Conservation (phyloP, 2,888 invertebrate genomes). For the Neria commutata region DNA sequence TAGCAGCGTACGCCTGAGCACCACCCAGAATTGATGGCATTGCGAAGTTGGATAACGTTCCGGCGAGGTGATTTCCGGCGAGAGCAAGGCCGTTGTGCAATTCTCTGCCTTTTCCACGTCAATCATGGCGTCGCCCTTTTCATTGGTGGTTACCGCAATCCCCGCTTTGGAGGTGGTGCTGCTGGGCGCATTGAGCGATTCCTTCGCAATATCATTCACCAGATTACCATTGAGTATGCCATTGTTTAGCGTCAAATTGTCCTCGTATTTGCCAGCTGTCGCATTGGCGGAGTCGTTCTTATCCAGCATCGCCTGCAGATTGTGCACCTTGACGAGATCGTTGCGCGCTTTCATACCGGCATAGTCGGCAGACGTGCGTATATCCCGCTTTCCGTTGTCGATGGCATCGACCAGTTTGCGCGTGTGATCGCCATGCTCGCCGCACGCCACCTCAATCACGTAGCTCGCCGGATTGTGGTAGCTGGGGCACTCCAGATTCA, state of each 20-base stretch:
- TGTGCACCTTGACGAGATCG: slow-evolving; percentile 66
- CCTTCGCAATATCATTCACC: slow-evolving; percentile 68
- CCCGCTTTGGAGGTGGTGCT: slow-evolving; percentile 1
- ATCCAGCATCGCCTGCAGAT: slow-evolving; percentile 61
- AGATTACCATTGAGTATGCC: slow-evolving; percentile 65
- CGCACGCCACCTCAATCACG: slow-evolving; percentile 95
- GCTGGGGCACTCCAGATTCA: slow-evolving; percentile 88
- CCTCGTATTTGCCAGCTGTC: slow-evolving; percentile 52
- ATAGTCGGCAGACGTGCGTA: slow-evolving; percentile 75
- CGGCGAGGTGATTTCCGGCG: slow-evolving; percentile 70
- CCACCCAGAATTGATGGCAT: slow-evolving; percentile 83
- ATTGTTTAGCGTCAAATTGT: slow-evolving; percentile 57
- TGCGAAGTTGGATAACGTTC: slow-evolving; percentile 84
- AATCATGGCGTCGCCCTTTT: slow-evolving; percentile 58
- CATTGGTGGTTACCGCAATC: slow-evolving; percentile 48
- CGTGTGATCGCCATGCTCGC: slow-evolving; percentile 93
- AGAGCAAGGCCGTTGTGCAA: slow-evolving; percentile 72
- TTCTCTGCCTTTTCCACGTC: slow-evolving; percentile 71
- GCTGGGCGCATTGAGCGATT: slow-evolving; percentile 33
- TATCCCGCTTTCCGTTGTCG: slow-evolving; percentile 81
- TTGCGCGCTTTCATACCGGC: slow-evolving; percentile 66
- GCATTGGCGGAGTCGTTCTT: slow-evolving; percentile 64
- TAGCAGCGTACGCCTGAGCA: slow-evolving; percentile 81
- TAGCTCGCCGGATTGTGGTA: slow-evolving; percentile 98
- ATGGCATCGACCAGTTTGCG: slow-evolving; percentile 84